Conservation (phyloP, 1,140 invertebrate genomes). For the Drosophila subobscura region DNA sequence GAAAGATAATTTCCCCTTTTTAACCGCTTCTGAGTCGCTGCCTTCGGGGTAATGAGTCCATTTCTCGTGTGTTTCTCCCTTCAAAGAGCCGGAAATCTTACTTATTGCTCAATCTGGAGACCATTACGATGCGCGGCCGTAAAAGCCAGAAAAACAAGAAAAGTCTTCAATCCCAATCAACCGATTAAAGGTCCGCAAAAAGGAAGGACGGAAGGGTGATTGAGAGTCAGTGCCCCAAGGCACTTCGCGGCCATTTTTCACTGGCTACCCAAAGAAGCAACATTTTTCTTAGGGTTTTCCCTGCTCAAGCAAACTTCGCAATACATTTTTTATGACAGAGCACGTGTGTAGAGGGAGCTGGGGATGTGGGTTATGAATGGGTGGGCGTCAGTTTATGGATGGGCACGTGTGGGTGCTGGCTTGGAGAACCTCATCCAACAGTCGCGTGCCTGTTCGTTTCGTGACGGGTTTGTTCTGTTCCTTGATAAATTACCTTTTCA, state of each 20-base stretch:
- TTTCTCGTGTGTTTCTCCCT: slow-evolving; percentile 20
- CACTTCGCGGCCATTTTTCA: slow-evolving; percentile 36
- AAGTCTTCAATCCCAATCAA: slow-evolving; percentile 53
- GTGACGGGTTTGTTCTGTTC: slow-evolving; percentile 36
- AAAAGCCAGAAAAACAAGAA: slow-evolving; percentile 48
- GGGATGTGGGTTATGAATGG: slow-evolving; percentile 9
- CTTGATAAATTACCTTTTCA: slow-evolving; percentile 72
- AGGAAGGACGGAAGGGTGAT: not conserved
- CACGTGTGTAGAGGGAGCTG: slow-evolving; percentile 14
- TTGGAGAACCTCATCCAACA: slow-evolving; percentile 9
- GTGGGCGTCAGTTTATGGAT: slow-evolving; percentile 5
- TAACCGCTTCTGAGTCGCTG: slow-evolving; percentile 1
- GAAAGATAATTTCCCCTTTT: not conserved
- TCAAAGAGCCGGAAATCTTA: slow-evolving; percentile 21
- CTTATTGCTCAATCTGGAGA: slow-evolving; percentile 55
- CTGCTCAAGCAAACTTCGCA: slow-evolving; percentile 53
- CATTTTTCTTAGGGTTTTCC: slow-evolving; percentile 46
- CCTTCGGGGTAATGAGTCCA: slow-evolving; percentile 30
- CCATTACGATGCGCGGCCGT: slow-evolving; percentile 54
- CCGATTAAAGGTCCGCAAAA: slow-evolving; percentile 34
- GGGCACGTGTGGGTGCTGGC: not conserved
- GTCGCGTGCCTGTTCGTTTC: slow-evolving; percentile 55
- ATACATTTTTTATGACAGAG: slow-evolving; percentile 73
- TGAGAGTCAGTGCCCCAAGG: no score
- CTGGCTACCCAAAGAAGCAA: slow-evolving; percentile 29